Evolutionary conservation across 2,113 vertebrate species (phyloP).

Genomic region (Megalops atlanticus): DNA sequence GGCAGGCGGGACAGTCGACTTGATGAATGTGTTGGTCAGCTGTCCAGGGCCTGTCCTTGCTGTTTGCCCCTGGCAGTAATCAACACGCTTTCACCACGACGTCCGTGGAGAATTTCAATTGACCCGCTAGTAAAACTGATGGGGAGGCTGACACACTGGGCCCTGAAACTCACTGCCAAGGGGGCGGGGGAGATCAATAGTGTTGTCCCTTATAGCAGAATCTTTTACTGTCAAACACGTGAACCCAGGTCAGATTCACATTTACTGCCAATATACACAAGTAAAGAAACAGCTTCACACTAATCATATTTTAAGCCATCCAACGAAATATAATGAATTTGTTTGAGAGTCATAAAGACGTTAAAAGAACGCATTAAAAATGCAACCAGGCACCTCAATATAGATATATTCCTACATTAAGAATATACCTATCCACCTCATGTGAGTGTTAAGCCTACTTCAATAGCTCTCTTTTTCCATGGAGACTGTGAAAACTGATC

Average conservation of each 20-base stretch:
- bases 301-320: background rate
- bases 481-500: slow-evolving; percentile 21
- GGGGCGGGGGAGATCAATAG: slow-evolving; percentile 50
- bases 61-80: slow-evolving; percentile 51
- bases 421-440: slow-evolving; percentile 28
- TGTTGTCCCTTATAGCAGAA: slow-evolving; percentile 31
- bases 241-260: background rate
- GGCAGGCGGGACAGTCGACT: slow-evolving; percentile 9
- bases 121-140: slow-evolving; percentile 54
- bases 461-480: slow-evolving; percentile 25
- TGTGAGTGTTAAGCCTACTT: slow-evolving; percentile 26
- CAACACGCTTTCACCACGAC: slow-evolving; percentile 41
- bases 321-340: slow-evolving; percentile 39
- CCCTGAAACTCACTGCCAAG: slow-evolving; percentile 20
- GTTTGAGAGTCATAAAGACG: slow-evolving; percentile 22
- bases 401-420: slow-evolving; percentile 23
- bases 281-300: background rate
- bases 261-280: slow-evolving; percentile 17
- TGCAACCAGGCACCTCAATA: slow-evolving; percentile 39
- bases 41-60: slow-evolving; percentile 43
- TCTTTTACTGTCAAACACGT: slow-evolving; percentile 27
- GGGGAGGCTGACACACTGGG: slow-evolving; percentile 43
- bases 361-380: slow-evolving; percentile 50
- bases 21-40: slow-evolving; percentile 46
- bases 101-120: slow-evolving; percentile 59